Conservation (phyloP, 2,888 invertebrate genomes). For the Nebria brevicollis region DNA sequence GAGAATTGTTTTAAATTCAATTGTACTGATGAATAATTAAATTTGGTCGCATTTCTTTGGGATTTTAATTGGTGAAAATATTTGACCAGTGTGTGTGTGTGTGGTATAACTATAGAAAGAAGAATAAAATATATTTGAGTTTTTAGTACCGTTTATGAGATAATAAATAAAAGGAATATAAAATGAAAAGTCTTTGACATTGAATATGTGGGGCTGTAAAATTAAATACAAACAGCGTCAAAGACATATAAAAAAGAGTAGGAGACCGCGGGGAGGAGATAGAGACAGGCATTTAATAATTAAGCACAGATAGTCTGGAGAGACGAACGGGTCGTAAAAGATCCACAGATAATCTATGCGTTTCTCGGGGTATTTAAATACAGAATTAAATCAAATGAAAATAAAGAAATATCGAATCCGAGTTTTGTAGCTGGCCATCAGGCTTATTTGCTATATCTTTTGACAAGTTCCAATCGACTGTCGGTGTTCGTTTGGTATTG, state of each 20-base stretch:
- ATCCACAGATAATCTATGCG: neutral
- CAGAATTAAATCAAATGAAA: neutral
- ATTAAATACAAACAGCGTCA: conserved; percentile 32
- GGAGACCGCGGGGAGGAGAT: neutral
- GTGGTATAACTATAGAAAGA: neutral
- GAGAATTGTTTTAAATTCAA: too few relatives aligned
- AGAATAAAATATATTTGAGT: conserved; percentile 53
- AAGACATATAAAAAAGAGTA: conserved; percentile 23
- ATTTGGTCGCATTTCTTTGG: neutral
- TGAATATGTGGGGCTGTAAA: conserved; percentile 47
- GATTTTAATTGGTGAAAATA: neutral
- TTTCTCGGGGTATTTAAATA: neutral
- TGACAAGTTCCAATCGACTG: conserved; percentile 4
- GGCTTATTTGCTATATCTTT: conserved; percentile 1
- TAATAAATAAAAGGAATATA: conserved; percentile 55
- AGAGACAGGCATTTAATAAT: conserved; percentile 20
- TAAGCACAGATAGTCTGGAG: neutral
- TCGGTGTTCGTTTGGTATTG: conserved; percentile 26
- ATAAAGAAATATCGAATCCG: neutral
- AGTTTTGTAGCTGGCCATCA: conserved; percentile 5
- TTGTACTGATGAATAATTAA: too few relatives aligned
- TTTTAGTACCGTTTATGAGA: conserved; percentile 56
- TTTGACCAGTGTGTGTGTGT: neutral
- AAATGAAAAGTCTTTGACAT: conserved; percentile 54
- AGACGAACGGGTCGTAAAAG: conserved; percentile 27